A percentile compares a stretch with the other conserved stretches of the same genome.
phyloP scores from a whole-genome alignment of 2,113 vertebrate genomes.

The Centropus bengalensis region DNA sequence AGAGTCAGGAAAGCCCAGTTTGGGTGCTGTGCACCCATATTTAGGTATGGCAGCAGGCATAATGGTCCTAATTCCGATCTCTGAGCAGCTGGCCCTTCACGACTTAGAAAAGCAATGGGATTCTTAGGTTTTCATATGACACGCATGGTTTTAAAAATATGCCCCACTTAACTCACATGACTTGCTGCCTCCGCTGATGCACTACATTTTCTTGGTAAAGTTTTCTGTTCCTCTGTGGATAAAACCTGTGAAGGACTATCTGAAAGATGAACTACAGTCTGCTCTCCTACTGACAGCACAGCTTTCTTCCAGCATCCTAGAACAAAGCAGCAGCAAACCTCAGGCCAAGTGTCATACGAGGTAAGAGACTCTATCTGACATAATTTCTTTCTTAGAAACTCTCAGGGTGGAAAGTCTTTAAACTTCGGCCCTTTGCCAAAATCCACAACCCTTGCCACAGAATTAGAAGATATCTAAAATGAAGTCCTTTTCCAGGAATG shows the following conservation, averaged over 20 bases:
- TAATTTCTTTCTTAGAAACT: constrained; percentile 56
- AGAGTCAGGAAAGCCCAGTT: not conserved
- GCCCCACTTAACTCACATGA: not conserved
- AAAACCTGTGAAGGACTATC: not conserved
- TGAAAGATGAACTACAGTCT: not conserved
- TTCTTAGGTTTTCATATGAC: not conserved
- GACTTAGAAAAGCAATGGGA: not conserved
- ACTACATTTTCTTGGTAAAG: not conserved
- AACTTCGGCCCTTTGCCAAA: constrained; percentile 19
- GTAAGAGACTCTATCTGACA: constrained; percentile 36
- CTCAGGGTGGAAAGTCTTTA: constrained; percentile 19
- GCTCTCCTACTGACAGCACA: not conserved
- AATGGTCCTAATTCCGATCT: not conserved
- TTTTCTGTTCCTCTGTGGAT: not conserved
- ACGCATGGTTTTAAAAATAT: not conserved
- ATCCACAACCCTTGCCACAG: constrained; percentile 33
- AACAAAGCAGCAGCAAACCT: constrained; percentile 18
- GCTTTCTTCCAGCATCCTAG: not conserved
- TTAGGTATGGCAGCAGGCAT: not conserved
- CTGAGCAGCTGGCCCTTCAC: not conserved
- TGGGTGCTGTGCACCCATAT: not conserved
- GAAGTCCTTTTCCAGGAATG: constrained; percentile 57
- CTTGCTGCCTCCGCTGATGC: not conserved
- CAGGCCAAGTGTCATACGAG: constrained; percentile 16
- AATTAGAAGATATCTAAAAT: constrained; percentile 37